Conservation (phyloP, 2,113 vertebrate genomes). For the Pteropus alecto region DNA sequence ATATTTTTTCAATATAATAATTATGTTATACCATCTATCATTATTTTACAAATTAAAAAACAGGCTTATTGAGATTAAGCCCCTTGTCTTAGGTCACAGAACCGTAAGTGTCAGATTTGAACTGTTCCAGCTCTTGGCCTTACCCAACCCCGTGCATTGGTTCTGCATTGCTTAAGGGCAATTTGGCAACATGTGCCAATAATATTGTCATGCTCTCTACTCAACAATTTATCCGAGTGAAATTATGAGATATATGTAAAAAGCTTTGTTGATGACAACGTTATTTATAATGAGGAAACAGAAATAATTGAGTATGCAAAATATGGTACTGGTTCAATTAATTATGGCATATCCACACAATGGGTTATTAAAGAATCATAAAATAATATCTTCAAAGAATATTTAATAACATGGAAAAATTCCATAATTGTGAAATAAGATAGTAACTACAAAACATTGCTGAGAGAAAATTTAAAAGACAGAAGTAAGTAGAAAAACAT, state of each 20-base stretch:
- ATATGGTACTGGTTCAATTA: neutral
- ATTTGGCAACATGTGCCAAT: neutral
- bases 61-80: neutral
- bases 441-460: neutral
- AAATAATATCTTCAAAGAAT: neutral
- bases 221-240: neutral
- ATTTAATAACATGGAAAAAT: neutral
- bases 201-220: neutral
- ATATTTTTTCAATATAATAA: neutral
- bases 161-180: neutral
- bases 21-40: neutral
- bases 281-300: neutral
- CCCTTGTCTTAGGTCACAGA: neutral
- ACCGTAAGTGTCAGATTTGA: neutral
- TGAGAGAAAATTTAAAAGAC: neutral
- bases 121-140: neutral
- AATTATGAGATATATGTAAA: neutral
- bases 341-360: neutral
- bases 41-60: neutral
- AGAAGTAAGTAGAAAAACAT: neutral
- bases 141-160: neutral
- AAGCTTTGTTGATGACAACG: neutral
- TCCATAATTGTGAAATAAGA: neutral
- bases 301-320: neutral
- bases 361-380: neutral